phyloP scores from a whole-genome alignment of 1,140 invertebrate genomes.

The Formica exsecta region DNA sequence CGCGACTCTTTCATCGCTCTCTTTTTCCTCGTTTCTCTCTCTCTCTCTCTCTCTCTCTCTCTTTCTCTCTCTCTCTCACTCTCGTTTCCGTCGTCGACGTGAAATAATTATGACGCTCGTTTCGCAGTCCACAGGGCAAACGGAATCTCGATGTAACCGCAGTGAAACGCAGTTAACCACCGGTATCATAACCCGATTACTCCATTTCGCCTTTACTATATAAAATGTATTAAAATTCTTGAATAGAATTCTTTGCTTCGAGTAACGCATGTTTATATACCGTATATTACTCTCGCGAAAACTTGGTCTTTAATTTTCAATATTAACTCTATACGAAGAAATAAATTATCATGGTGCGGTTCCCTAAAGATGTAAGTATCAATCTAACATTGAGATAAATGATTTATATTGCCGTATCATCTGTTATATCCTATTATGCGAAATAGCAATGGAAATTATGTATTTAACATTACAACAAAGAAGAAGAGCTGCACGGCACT shows the following conservation, averaged over 20 bases:
- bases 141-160: constrained; percentile 59
- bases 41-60: no score
- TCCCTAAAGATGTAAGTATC: neutral
- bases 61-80: neutral
- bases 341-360: neutral
- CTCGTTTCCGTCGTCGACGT: neutral
- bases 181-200: constrained; percentile 60
- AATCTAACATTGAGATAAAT: neutral
- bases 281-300: neutral
- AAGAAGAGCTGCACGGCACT: no score
- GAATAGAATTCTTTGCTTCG: neutral
- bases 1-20: constrained; percentile 26
- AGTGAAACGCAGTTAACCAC: constrained; percentile 52
- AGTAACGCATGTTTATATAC: neutral
- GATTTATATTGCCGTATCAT: constrained; percentile 18
- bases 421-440: neutral
- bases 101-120: constrained; percentile 66
- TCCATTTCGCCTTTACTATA: neutral
- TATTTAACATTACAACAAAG: neutral
- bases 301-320: constrained; percentile 20
- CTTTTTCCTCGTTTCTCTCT: neutral
- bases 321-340: neutral
- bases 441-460: neutral
- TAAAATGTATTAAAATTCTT: neutral
- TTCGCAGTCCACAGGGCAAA: constrained; percentile 41